Conservation (phyloP, 2,888 invertebrate species). For the Allophyes oxyacanthae region DNA sequence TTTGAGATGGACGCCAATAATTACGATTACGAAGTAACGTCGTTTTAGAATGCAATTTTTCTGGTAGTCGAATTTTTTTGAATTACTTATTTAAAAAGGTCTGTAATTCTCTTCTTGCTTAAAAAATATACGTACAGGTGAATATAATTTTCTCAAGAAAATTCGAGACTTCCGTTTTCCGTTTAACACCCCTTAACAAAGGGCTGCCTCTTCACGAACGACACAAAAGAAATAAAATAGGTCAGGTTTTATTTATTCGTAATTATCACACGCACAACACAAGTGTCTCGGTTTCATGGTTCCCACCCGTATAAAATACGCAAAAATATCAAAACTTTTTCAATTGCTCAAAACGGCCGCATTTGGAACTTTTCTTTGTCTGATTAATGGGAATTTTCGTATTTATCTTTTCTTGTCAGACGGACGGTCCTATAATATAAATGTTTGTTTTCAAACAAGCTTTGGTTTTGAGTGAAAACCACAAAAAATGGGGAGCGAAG, state of each 20-base stretch:
- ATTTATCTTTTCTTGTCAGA: conserved; percentile 49
- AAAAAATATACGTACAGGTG: too few species aligned
- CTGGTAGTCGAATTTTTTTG: too few species aligned
- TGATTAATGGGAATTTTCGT: conserved; percentile 44
- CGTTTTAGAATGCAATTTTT: too few species aligned
- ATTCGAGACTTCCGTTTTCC: neutral
- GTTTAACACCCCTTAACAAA: neutral
- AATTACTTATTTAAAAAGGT: too few species aligned
- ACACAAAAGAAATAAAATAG: neutral
- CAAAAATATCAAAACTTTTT: conserved; percentile 39
- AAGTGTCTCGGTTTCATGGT: conserved; percentile 1
- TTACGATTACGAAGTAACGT: too few species aligned
- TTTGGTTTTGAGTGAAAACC: conserved; percentile 19
- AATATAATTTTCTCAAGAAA: neutral
- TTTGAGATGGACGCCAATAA: neutral
- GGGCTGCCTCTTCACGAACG: neutral
- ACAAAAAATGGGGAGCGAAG: too few species aligned
- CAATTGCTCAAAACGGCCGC: conserved; percentile 30
- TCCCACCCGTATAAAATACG: conserved; percentile 6
- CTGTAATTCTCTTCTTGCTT: too few species aligned
- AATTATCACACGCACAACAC: neutral
- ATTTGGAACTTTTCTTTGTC: conserved; percentile 46
- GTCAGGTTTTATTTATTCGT: neutral
- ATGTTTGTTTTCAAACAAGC: conserved; percentile 48
- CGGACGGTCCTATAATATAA: conserved; percentile 20